Evolutionary conservation across 2,888 invertebrate genomes (phyloP).

Genomic region (Acleris emargana): DNA sequence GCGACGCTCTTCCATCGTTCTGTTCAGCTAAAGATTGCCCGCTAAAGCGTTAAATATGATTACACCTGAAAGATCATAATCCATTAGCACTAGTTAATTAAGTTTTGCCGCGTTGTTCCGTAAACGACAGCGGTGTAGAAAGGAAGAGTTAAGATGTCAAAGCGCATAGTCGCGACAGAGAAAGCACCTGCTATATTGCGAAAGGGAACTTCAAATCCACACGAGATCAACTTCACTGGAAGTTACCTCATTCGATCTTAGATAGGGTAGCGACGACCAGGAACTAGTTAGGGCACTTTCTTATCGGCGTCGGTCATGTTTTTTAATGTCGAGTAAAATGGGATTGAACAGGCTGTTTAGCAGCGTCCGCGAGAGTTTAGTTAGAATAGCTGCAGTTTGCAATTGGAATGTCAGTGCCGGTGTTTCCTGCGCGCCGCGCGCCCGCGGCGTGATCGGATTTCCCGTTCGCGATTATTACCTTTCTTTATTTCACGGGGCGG

Average conservation of each 20-base stretch:
- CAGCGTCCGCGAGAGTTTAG: slow-evolving; percentile 44
- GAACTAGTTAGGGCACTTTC: slow-evolving; percentile 73
- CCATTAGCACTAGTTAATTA: slow-evolving; percentile 41
- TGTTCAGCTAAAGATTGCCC: not conserved
- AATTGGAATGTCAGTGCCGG: slow-evolving; percentile 50
- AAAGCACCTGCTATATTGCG: slow-evolving; percentile 76
- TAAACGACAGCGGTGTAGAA: slow-evolving; percentile 52
- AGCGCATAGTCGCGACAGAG: slow-evolving; percentile 73
- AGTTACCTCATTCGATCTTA: slow-evolving; percentile 61
- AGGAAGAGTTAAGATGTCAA: slow-evolving; percentile 80
- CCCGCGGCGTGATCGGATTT: slow-evolving; percentile 72
- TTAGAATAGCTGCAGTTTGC: slow-evolving; percentile 58
- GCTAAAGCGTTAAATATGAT: not conserved
- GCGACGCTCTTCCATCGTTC: slow-evolving; percentile 1
- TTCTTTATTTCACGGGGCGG: slow-evolving; percentile 76
- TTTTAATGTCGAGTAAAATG: slow-evolving; percentile 51
- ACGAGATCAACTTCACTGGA: slow-evolving; percentile 61
- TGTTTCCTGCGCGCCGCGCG: slow-evolving; percentile 51
- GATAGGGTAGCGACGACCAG: slow-evolving; percentile 58
- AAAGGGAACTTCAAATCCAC: slow-evolving; percentile 77
- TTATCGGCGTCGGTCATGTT: slow-evolving; percentile 60
- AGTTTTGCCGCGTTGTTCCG: slow-evolving; percentile 40
- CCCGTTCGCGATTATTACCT: slow-evolving; percentile 74
- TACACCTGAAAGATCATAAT: slow-evolving; percentile 36
- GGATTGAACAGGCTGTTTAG: slow-evolving; percentile 47